Evolutionary conservation across 2,888 invertebrate species (phyloP), one percentile per base, ranked within the genome.

Genomic region (Xanthostigma xanthostigma): DNA sequence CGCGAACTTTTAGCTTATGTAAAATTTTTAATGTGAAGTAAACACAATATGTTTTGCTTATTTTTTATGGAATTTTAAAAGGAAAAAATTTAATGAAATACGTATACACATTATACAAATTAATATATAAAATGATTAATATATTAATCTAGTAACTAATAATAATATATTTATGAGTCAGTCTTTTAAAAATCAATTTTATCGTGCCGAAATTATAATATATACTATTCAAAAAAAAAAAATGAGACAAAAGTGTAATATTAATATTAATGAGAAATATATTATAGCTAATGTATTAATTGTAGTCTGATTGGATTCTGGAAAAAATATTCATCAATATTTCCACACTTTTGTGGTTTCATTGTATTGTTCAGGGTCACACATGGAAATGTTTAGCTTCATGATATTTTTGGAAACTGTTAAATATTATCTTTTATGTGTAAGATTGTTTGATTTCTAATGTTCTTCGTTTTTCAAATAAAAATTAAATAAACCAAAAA

Each of bases 351-450:
- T 55, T 55, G 58, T 58, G 58, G 60, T 62, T 65, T 39, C 46
- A 46, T 42, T 49, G 50, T 47, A 65, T 74, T 68, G 71, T 71
- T 72, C 70, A 70, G 69, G 70, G 67, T 70, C 65, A 63, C 64
- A 70, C 71, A 68, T 71, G 73, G 71, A 72, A 73, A 71, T 71
- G 59, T 60, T n/a, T 60, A 63, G 65, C 65, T 66, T 59, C 66
- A 48, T 51, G 47, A 60, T 66, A 67, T 67, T 67, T 67, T 66
- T 67, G 64, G 67, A 67, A 65, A 65, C 64, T 64, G 65, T 66
- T 67, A 59, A 59, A 59, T 66, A 66, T 27, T 64, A 64, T 67
- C 51, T 66, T 65, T 62, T 65, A 65, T 66, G 66, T 66, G 65
- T 66, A 61, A 65, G 50, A 63, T 64, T 66, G 66, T 67, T 67